phyloP scores from a whole-genome alignment of 2,888 invertebrate genomes.

The Adelognathus sp. region DNA sequence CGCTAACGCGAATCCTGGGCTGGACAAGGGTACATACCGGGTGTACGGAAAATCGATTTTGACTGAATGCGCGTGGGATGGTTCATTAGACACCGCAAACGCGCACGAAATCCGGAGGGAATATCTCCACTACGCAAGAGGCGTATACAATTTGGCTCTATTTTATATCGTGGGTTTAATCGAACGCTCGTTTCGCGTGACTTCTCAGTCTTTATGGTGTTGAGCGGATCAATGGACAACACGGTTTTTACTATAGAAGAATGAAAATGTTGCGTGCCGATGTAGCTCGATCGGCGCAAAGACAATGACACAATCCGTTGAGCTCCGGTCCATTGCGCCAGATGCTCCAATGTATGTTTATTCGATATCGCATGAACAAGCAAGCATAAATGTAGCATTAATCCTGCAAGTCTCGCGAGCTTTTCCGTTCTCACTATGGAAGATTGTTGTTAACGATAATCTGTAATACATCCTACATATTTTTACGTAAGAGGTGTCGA shows the following conservation, averaged over 20 bases:
- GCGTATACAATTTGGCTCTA: background rate
- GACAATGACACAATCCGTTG: no score
- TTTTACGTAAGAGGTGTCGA: slow-evolving; percentile 16
- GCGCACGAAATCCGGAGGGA: slow-evolving; percentile 14
- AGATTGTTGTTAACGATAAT: slow-evolving; percentile 40
- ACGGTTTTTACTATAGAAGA: no score
- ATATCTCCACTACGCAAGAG: background rate
- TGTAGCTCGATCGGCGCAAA: no score
- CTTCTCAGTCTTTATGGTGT: background rate
- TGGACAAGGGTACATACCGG: slow-evolving; percentile 2
- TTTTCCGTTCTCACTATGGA: background rate
- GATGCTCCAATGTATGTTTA: no score
- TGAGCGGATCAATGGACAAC: no score
- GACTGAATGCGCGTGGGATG: slow-evolving; percentile 11
- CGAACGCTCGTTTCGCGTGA: background rate
- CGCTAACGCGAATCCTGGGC: background rate
- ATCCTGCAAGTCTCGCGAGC: no score
- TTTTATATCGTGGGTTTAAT: background rate
- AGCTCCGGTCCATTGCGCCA: no score
- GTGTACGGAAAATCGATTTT: slow-evolving; percentile 34
- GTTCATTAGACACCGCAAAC: slow-evolving; percentile 33
- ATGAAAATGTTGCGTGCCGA: no score
- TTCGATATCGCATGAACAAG: background rate
- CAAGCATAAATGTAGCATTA: no score
- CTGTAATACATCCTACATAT: slow-evolving; percentile 32